Base-by-base conservation (phyloP, 2,888 invertebrate genomes). In the Drosophila leonis region DNA sequence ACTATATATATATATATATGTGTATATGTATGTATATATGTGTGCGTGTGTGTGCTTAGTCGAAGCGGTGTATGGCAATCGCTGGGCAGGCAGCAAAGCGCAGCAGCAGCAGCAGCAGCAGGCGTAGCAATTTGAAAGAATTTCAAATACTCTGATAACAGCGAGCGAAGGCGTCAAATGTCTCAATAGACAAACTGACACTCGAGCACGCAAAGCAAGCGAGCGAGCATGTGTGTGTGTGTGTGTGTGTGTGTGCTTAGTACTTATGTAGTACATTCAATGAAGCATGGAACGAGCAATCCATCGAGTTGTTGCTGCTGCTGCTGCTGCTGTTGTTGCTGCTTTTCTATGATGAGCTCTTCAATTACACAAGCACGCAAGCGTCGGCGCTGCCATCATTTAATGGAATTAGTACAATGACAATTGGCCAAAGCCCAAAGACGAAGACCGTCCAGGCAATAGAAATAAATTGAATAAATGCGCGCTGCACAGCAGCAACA, bases 381-480 rank as follows among this genome's bases (percentile, higher is more conserved):
- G 83, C 88, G 80, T 62, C 75, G 75, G 35, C 71, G 70, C 57
- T 69, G 78, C 73, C 70, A 60, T 83, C 89, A 69, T 79, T 84
- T 90, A 84, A 90, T 84, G 80, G 85, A 84, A 84, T 84, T 84
- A 90, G 90, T 89, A 90, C 90, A 84, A 90, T 82, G 90, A 90
- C 84, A 84, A 84, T 84, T 84, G 83, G 87, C 89, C 88, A 85
- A 87, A 87, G 90, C 87, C 82, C 79, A 72, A 84, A 84, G 84
- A 49, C 67, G 54, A 62, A 64, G 66, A 78, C 57, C 42, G 56
- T 39, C 52, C 65, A 61, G 75, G 81, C 90, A 84, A 84, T 84
- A 84, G 88, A 84, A 84, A 89, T 89, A 84, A 84, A 84, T 90
- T 89, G 88, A 84, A 84, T 84, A 84, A 84, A 84, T 77, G 83